phyloP scores from a whole-genome alignment of 1,140 invertebrate species.

The Leguminivora glycinivorella region DNA sequence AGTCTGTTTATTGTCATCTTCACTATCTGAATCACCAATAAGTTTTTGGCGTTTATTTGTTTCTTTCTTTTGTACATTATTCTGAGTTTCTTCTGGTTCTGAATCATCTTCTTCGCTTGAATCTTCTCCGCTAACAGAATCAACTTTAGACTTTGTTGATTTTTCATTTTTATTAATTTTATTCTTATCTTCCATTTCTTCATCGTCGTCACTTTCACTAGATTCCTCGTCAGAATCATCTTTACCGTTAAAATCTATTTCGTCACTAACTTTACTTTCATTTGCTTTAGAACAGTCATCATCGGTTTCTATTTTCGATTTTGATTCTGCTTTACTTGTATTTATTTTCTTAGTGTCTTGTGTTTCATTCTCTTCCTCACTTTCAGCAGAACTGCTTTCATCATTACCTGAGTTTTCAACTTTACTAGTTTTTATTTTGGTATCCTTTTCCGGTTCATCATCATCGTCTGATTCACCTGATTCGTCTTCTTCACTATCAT shows the following conservation, averaged over 20 bases:
- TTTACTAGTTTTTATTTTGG: constrained; percentile 41
- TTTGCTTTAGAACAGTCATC: constrained; percentile 37
- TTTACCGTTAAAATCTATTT: neutral
- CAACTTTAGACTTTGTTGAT: neutral
- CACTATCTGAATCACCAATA: constrained; percentile 19
- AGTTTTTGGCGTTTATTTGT: constrained; percentile 16
- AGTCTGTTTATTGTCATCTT: constrained; percentile 19
- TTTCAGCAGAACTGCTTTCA: constrained; percentile 32
- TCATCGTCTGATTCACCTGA: constrained; percentile 39
- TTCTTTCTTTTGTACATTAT: constrained; percentile 29
- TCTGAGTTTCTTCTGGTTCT: constrained; percentile 30
- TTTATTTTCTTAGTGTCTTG: neutral
- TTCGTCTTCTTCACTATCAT: constrained; percentile 29
- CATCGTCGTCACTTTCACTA: constrained; percentile 38
- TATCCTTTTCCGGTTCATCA: constrained; percentile 56
- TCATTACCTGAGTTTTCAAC: constrained; percentile 35
- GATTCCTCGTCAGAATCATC: constrained; percentile 51
- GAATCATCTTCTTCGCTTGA: constrained; percentile 51
- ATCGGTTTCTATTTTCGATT: neutral
- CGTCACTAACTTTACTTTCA: neutral
- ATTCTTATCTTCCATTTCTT: constrained; percentile 41
- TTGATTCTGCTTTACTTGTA: neutral
- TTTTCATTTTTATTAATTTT: neutral
- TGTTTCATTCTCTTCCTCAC: neutral
- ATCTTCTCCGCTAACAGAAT: constrained; percentile 40